Conservation (phyloP, 2,113 vertebrate genomes). For the Egretta garzetta region DNA sequence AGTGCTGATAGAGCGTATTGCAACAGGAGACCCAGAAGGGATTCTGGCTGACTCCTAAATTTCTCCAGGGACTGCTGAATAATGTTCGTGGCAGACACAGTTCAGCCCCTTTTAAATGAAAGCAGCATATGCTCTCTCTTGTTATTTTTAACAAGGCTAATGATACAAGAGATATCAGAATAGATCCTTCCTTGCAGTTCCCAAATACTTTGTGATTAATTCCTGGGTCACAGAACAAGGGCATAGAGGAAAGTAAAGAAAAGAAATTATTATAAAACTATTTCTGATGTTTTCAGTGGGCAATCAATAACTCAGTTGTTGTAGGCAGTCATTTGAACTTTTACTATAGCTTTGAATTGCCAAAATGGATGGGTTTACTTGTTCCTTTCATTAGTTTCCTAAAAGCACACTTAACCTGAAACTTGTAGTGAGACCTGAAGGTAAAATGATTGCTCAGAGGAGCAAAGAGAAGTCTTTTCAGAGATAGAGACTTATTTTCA, state of each 20-base stretch:
- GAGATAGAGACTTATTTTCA: not conserved
- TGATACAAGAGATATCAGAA: not conserved
- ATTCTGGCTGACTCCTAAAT: conserved; percentile 26
- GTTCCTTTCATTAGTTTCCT: not conserved
- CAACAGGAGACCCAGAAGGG: conserved; percentile 21
- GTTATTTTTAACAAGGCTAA: conserved; percentile 36
- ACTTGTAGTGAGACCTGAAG: not conserved
- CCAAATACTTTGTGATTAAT: not conserved
- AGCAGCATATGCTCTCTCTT: conserved; percentile 7
- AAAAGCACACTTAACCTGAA: not conserved
- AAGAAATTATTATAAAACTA: not conserved
- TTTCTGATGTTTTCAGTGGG: not conserved
- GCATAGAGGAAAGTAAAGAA: not conserved
- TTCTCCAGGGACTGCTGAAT: conserved; percentile 39
- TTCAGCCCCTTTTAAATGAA: conserved; percentile 15
- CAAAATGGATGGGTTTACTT: not conserved
- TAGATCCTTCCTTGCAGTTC: not conserved
- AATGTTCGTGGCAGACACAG: conserved; percentile 22
- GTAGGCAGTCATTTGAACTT: not conserved
- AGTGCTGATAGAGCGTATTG: conserved; percentile 21
- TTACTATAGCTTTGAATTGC: not conserved
- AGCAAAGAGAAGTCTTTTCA: not conserved
- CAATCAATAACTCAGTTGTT: not conserved
- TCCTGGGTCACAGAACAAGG: not conserved
- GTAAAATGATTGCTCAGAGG: not conserved